These are phyloP conservation scores for Pangasius mekongensis DNA, from an alignment of 2,797 vertebrate species.

Conservation along the genomic window DNA sequence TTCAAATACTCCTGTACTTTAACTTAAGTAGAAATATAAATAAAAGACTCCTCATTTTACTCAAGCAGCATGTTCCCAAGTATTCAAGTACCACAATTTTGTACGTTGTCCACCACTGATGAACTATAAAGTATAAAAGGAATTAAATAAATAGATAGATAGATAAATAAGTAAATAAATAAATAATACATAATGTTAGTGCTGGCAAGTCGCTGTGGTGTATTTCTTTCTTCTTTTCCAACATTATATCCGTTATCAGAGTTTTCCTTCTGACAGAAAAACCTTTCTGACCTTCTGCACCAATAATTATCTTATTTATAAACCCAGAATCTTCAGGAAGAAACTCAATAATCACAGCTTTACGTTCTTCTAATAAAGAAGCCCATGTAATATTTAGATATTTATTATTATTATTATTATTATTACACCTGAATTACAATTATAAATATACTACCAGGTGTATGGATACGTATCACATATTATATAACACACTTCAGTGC, in stretches of 20 bases:
- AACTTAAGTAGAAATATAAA: not conserved
- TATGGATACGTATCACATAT: not conserved
- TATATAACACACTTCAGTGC: not conserved
- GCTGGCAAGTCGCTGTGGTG: not conserved
- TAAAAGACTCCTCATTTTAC: not conserved
- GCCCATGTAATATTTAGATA: no score
- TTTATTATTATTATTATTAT: not conserved
- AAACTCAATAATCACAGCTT: not conserved
- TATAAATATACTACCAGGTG: no score
- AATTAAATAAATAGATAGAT: not conserved
- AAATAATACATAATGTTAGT: not conserved
- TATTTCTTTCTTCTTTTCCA: not conserved
- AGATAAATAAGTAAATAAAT: not conserved
- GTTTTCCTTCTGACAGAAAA: not conserved
- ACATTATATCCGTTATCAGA: not conserved
- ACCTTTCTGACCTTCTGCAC: not conserved
- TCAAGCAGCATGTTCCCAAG: not conserved
- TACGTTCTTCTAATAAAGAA: not conserved
- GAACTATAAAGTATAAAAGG: not conserved
- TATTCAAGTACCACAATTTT: not conserved
- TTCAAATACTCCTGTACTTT: not conserved
- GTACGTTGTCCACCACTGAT: not conserved
- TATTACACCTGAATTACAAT: no score
- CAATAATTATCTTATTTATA: not conserved
- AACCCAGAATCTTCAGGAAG: not conserved